These are phyloP conservation scores for Epizoanthus illoricatus DNA, from an alignment of 92 coral and sea anemone genomes.

Conservation along the genomic window DNA sequence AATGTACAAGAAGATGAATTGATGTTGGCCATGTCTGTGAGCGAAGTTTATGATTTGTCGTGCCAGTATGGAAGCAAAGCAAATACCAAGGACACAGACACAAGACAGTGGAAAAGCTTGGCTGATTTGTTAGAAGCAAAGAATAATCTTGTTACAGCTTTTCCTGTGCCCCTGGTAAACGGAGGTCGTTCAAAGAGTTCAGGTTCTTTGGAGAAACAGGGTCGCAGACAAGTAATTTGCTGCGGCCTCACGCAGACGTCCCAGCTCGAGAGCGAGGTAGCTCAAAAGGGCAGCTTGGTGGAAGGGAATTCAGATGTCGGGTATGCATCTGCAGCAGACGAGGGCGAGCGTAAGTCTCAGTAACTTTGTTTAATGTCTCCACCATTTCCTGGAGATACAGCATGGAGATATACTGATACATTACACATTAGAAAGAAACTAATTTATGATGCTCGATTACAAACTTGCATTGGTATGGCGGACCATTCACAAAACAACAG, in stretches of 20 bases:
- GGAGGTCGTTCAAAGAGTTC: neutral
- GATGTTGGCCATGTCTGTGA: neutral
- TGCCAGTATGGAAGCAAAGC: neutral
- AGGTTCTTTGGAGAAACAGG: neutral
- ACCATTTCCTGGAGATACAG: too few relatives aligned
- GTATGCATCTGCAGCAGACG: neutral
- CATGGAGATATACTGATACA: too few relatives aligned
- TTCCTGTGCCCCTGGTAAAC: neutral
- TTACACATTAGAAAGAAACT: too few relatives aligned
- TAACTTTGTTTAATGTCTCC: too few relatives aligned
- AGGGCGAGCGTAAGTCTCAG: too few relatives aligned
- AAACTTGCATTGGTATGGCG: too few relatives aligned
- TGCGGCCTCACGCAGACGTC: neutral
- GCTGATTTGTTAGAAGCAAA: slow-evolving; percentile 6
- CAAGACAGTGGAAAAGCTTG: slow-evolving; percentile 17
- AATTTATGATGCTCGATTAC: too few relatives aligned
- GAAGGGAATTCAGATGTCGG: slow-evolving; percentile 1
- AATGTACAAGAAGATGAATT: neutral
- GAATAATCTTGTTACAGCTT: neutral
- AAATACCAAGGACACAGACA: too few relatives aligned
- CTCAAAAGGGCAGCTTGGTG: neutral
- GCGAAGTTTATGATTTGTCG: neutral
- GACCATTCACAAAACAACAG: too few relatives aligned
- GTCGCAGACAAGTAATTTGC: neutral
- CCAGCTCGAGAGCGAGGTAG: neutral